Percentiles rank a stretch among this genome's conserved stretches.
These are phyloP conservation scores for Bombus haemorrhoidalis DNA, from an alignment of 1,140 invertebrate species.

Conservation along the genomic window DNA sequence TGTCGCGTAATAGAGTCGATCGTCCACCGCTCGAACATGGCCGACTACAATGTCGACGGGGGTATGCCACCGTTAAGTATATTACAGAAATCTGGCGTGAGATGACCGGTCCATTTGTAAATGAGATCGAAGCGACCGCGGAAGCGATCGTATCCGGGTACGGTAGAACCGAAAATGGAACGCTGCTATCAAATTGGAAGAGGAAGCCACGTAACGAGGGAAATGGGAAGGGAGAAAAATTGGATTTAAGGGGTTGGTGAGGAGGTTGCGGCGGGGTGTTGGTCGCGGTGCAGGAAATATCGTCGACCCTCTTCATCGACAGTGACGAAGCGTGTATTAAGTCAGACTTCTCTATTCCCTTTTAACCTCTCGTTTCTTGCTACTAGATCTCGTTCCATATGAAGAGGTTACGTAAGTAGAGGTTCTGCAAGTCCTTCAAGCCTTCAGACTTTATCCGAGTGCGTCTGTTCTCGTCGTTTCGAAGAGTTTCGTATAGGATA, in stretches of 20 bases:
- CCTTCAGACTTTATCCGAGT: not conserved
- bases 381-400: not conserved
- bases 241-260: conserved; percentile 45
- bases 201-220: conserved; percentile 27
- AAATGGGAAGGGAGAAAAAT: conserved; percentile 44
- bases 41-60: not conserved
- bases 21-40: not conserved
- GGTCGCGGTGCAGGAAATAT: conserved; percentile 16
- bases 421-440: not conserved
- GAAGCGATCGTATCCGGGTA: conserved; percentile 19
- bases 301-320: conserved; percentile 20
- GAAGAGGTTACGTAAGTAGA: conserved; percentile 3
- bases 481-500: too few relatives aligned
- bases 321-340: conserved; percentile 43
- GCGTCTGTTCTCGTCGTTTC: too few relatives aligned
- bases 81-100: conserved; percentile 61
- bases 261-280: not conserved
- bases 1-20: conserved; percentile 22
- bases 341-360: conserved; percentile 10
- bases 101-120: conserved; percentile 67
- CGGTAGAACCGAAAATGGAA: conserved; percentile 32
- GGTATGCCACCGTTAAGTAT: conserved; percentile 56
- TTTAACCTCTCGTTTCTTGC: not conserved
- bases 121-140: conserved; percentile 58
- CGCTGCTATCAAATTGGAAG: not conserved